Evolutionary conservation across 2,113 vertebrate genomes (phyloP).

Genomic region (Mastomys coucha): DNA sequence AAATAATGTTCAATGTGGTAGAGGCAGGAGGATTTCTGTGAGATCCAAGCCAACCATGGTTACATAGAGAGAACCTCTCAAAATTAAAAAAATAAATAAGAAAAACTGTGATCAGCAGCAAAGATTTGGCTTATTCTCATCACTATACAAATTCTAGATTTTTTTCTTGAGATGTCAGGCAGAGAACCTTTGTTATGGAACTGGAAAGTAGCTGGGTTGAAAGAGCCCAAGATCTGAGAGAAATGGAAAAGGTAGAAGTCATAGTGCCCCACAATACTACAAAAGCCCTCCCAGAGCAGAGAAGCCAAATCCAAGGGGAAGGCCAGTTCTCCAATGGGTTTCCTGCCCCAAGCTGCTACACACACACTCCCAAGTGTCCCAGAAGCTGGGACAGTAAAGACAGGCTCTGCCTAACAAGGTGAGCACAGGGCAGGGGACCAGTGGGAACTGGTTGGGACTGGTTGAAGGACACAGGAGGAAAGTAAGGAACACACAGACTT

Average conservation of each 20-base stretch:
- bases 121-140: not conserved
- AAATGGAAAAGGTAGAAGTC: not conserved
- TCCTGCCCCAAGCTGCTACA: not conserved
- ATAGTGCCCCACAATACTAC: not conserved
- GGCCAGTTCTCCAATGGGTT: not conserved
- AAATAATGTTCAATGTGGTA: not conserved
- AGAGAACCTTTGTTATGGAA: not conserved
- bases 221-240: not conserved
- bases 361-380: not conserved
- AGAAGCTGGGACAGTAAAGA: not conserved
- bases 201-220: not conserved
- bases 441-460: not conserved
- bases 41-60: not conserved
- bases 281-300: not conserved
- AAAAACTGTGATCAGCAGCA: not conserved
- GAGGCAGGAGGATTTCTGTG: not conserved
- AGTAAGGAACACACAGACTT: not conserved
- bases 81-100: not conserved
- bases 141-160: not conserved
- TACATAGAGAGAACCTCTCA: not conserved
- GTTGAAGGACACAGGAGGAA: not conserved
- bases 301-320: not conserved
- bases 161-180: not conserved
- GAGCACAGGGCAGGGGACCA: not conserved
- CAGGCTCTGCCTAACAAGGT: not conserved